These are phyloP conservation scores for Ophioninae sp. DNA, from an alignment of 2,888 invertebrate species.

Conservation along the genomic window DNA sequence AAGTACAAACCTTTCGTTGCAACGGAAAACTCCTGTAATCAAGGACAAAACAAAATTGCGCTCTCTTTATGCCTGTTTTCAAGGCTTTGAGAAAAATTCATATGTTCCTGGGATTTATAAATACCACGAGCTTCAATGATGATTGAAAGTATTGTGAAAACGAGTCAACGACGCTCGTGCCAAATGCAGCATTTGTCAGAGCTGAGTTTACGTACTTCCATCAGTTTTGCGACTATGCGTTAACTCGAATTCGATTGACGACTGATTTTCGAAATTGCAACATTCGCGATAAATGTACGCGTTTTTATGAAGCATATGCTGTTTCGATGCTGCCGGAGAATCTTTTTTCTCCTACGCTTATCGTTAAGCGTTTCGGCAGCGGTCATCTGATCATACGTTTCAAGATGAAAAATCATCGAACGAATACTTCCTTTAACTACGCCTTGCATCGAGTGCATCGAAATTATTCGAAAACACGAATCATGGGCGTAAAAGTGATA, in stretches of 20 bases:
- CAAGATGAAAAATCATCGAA: slow-evolving; percentile 34
- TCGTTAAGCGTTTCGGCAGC: neutral
- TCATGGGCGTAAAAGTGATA: slow-evolving; percentile 17
- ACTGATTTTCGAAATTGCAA: slow-evolving; percentile 1
- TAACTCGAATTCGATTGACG: neutral
- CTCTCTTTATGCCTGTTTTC: neutral
- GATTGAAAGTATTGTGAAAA: too few species aligned
- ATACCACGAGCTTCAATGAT: too few species aligned
- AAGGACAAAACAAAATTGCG: neutral
- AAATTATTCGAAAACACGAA: neutral
- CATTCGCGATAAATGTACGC: slow-evolving; percentile 1
- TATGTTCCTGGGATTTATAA: neutral
- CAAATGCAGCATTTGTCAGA: neutral
- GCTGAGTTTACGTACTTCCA: neutral
- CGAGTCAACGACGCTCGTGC: neutral
- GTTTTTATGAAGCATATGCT: slow-evolving; percentile 20
- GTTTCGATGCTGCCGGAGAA: neutral
- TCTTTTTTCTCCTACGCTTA: slow-evolving; percentile 8
- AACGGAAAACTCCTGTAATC: neutral
- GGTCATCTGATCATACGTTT: neutral
- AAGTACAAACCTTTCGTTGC: neutral
- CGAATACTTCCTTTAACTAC: slow-evolving; percentile 23
- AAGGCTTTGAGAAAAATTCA: neutral
- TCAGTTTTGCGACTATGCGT: neutral
- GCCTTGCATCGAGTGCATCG: neutral